Evolutionary conservation across 2,888 invertebrate genomes (phyloP), one percentile per base, ranked within the genome.

Genomic region (Caenorhabditis zanzibari): DNA sequence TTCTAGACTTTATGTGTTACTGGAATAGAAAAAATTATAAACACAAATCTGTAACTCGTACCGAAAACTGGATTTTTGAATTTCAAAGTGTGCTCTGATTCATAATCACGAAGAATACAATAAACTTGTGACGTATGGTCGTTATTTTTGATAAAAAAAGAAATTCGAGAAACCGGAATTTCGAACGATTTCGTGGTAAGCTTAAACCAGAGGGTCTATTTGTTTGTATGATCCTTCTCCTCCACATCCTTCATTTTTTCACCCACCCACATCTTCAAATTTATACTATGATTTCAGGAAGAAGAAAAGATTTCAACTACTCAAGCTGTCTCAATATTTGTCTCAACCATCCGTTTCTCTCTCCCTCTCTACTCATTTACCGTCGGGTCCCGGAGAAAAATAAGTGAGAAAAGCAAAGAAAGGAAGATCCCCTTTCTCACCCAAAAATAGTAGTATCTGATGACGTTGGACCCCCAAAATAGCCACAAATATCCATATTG

Each of bases 371-470:
- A 32, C 44, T 58, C 74, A 64, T 74, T 74, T 74, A 74, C 74
- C 56, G 35, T 6, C 44, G 49, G 28, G 24, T 66, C 66, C 32
- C 14, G 66, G 32, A 7, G 35, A 47, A 54, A 41, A 54, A 66
- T 32, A 52, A 44, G 47, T 7, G 47, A 47, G 64, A 52, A 59
- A 58, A 59, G 47, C 35, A 72, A 64, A 56, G 68, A 74, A 74
- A 75, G 59, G 66, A 75, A 75, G 56, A 47, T 58, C 44, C 66
- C 66, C 44, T n/a, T 66, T 49, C 41, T 38, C 49, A 47, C 44
- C 64, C 71, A 61, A 72, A 71, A 82, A 76, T 72, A 74, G 75
- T 71, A 69, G 69, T 69, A 76, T 68, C 59, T 77, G 77, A 72
- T 73, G 74, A 82, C 73, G 72, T 72, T 69, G 71, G 75, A 49